Conservation (phyloP, 2,797 vertebrate genomes). For the Erithacus rubecula region DNA sequence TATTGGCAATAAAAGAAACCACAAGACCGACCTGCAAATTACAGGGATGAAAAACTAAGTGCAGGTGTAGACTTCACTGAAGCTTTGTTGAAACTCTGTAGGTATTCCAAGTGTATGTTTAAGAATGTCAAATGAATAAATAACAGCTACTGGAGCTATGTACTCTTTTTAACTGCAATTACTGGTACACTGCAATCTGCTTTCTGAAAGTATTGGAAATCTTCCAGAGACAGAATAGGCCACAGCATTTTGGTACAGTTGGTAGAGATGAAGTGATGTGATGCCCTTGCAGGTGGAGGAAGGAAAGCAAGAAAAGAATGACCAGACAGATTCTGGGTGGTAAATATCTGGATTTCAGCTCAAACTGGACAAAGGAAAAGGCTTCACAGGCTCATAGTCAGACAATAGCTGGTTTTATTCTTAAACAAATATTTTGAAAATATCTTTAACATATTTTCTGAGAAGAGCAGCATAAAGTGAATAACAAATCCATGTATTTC, state of each 20-base stretch:
- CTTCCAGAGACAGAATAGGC: conserved; percentile 19
- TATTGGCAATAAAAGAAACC: conserved; percentile 50
- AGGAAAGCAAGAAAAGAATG: neutral
- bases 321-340: neutral
- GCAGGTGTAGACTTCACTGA: conserved; percentile 37
- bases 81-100: conserved; percentile 54
- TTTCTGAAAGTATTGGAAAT: conserved; percentile 30
- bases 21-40: conserved; percentile 40
- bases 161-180: conserved; percentile 47
- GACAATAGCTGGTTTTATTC: neutral
- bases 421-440: neutral
- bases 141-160: conserved; percentile 41
- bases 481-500: neutral
- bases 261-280: neutral
- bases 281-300: neutral
- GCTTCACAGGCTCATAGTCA: neutral
- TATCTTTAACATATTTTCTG: neutral
- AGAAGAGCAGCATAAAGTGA: neutral
- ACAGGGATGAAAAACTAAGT: conserved; percentile 55
- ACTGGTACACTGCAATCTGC: conserved; percentile 35
- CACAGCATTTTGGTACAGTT: neutral
- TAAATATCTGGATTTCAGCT: neutral
- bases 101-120: conserved; percentile 55
- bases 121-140: conserved; percentile 58
- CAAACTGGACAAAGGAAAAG: neutral